phyloP scores from a whole-genome alignment of 2,888 invertebrate species.

The Aphodius sticticus region DNA sequence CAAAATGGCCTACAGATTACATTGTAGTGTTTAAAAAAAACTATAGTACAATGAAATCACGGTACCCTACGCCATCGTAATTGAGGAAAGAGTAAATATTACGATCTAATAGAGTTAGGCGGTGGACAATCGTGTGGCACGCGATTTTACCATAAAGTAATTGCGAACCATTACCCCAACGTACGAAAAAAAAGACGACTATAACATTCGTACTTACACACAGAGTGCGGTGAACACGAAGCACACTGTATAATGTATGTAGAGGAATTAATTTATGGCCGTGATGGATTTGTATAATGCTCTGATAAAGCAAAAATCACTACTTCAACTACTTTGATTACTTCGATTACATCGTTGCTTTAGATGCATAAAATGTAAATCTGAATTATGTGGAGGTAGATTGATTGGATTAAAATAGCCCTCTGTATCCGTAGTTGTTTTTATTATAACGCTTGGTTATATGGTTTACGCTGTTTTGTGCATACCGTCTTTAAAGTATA shows the following conservation, averaged over 20 bases:
- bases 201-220: not conserved
- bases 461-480: too few species aligned
- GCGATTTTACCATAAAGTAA: constrained; percentile 57
- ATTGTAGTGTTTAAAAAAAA: not conserved
- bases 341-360: not conserved
- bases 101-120: not conserved
- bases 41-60: not conserved
- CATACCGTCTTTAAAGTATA: too few species aligned
- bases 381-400: not conserved
- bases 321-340: not conserved
- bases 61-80: not conserved
- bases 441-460: too few species aligned
- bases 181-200: not conserved
- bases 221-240: not conserved
- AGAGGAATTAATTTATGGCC: not conserved
- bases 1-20: too few species aligned
- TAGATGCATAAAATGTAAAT: not conserved
- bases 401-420: not conserved
- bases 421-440: too few species aligned
- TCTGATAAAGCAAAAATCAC: not conserved
- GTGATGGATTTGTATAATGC: not conserved
- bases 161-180: constrained; percentile 43
- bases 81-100: constrained; percentile 4
- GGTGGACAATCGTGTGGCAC: constrained; percentile 45
- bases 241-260: not conserved